phyloP scores from a whole-genome alignment of 2,113 vertebrate genomes.

The Dissostichus mawsoni region DNA sequence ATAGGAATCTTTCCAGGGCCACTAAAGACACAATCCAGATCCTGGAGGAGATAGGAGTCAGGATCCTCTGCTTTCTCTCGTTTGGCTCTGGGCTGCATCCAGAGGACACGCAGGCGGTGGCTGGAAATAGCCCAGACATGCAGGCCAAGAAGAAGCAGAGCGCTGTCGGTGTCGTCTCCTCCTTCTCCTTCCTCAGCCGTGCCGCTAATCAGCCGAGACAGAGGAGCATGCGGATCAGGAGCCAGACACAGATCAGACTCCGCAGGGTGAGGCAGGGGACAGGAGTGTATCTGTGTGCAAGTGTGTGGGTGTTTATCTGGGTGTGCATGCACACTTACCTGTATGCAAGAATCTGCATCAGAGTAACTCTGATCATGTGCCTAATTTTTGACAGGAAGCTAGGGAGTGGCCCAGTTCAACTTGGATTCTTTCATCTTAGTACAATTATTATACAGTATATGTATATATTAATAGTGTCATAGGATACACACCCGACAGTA shows the following conservation, averaged over 20 bases:
- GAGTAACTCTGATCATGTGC: slow-evolving; percentile 4
- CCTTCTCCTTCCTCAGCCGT: slow-evolving; percentile 56
- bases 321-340: slow-evolving; percentile 12
- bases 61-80: slow-evolving; percentile 61
- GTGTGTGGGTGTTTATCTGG: slow-evolving; percentile 23
- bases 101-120: slow-evolving; percentile 46
- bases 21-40: slow-evolving; percentile 38
- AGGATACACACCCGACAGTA: no score
- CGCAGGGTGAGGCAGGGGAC: slow-evolving; percentile 30
- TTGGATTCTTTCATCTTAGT: not conserved
- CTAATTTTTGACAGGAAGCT: not conserved
- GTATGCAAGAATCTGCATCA: not conserved
- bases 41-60: slow-evolving; percentile 21
- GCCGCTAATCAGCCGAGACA: slow-evolving; percentile 68
- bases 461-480: no score
- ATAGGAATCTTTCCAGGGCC: slow-evolving; percentile 52
- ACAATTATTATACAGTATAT: no score
- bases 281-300: slow-evolving; percentile 11
- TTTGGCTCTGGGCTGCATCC: slow-evolving; percentile 51
- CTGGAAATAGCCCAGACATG: slow-evolving; percentile 76
- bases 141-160: slow-evolving; percentile 53
- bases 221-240: slow-evolving; percentile 49
- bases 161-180: slow-evolving; percentile 44
- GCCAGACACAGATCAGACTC: slow-evolving; percentile 64
- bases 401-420: not conserved